Evolutionary conservation across 92 coral and sea anemone genomes (phyloP), one percentile per base, ranked within the genome.

Genomic region (Phymanthus crucifer): DNA sequence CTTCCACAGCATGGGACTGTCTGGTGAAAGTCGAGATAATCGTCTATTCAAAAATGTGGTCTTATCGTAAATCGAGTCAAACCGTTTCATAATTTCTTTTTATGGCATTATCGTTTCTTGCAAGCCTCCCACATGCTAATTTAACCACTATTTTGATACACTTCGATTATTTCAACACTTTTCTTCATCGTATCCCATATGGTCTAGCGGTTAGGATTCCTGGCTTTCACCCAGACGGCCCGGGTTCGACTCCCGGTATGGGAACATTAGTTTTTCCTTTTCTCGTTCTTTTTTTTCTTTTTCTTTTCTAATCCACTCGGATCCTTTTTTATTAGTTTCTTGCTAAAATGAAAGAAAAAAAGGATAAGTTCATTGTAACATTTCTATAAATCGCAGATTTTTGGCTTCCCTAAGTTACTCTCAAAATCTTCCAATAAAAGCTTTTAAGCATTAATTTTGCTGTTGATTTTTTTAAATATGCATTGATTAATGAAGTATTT

Each of bases 151-250:
- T 54, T 54, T 4, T 54, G 27, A 54, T 43, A 54, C 64, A 3
- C 0, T 54, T 21, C 6, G 64, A 54, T 21, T 0, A 4, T 54
- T 54, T 54, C 11, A 1, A 2, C 4, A 0, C 21, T 0, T 0
- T 1, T 6, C 1, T 1, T 19, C 29, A 54, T n/a, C 6, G 27
- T 4, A 2, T 91, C 95, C 95, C 95, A 88, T 88, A 91, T 91
- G 95, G 92, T 91, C 92, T 91, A 91, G 92, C 91, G 92, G 92
- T 91, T 91, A 91, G 95, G 95, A 91, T 91, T 91, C 93, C 90
- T 91, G 95, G 95, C 83, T 91, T 88, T 91, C 95, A 91, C 95
- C 95, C 86, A 82, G 79, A 80, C 86, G 86, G 86, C 86, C 86
- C 86, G 86, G 86, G 86, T 82, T 82, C 86, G 86, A 82, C 86